Evolutionary conservation across 2,888 invertebrate species (phyloP).

Genomic region (Rhagonycha lutea): DNA sequence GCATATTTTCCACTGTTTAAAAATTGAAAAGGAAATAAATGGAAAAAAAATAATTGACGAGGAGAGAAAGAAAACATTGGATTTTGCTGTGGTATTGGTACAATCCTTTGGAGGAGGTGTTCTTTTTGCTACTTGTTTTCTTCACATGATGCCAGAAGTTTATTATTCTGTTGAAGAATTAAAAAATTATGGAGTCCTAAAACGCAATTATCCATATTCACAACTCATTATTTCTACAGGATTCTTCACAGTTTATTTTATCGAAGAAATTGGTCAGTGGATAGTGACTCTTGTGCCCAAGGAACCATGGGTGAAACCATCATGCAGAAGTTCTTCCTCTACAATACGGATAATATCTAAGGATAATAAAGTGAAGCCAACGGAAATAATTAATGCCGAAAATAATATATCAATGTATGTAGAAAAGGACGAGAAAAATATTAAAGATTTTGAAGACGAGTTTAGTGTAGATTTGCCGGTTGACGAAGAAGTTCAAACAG

Average conservation of each 20-base stretch:
- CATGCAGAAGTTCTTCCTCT: conserved; percentile 1
- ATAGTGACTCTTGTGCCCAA: conserved; percentile 44
- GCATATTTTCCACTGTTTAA: conserved; percentile 53
- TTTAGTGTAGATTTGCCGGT: neutral
- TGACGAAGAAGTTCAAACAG: conserved; percentile 32
- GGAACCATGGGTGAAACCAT: conserved; percentile 25
- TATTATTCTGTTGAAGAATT: conserved; percentile 56
- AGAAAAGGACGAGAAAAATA: conserved; percentile 22
- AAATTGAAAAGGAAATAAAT: conserved; percentile 47
- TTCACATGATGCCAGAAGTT: conserved; percentile 83
- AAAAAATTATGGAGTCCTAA: conserved; percentile 62
- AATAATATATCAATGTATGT: neutral
- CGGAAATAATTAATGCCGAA: neutral
- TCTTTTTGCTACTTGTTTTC: conserved; percentile 73
- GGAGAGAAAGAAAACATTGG: conserved; percentile 46
- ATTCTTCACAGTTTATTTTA: conserved; percentile 72
- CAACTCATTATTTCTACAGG: conserved; percentile 68
- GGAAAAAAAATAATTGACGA: conserved; percentile 45
- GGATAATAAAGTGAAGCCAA: conserved; percentile 26
- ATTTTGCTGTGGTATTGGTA: conserved; percentile 49
- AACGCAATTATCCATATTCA: conserved; percentile 53
- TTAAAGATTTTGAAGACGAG: conserved; percentile 5
- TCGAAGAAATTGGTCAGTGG: conserved; percentile 73
- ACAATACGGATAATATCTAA: conserved; percentile 12
- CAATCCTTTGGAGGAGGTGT: conserved; percentile 77